phyloP scores from a whole-genome alignment of 2,113 vertebrate genomes.

The Mesocricetus auratus region DNA sequence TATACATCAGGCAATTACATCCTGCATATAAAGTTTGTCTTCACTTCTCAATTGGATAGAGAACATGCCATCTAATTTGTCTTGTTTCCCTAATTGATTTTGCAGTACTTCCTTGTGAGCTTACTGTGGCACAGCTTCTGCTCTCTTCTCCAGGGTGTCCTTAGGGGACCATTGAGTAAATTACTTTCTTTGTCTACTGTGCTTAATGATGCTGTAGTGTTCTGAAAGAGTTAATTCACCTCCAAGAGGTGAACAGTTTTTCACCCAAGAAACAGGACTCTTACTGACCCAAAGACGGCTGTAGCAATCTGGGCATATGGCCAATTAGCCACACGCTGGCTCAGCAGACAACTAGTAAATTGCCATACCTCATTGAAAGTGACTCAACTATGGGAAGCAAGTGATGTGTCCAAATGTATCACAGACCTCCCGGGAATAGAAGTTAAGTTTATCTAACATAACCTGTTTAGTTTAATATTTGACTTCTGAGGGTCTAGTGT shows the following conservation, averaged over 20 bases:
- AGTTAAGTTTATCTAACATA: constrained; percentile 23
- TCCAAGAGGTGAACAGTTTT: constrained; percentile 75
- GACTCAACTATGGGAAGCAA: constrained; percentile 58
- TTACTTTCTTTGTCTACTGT: constrained; percentile 51
- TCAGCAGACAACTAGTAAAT: constrained; percentile 58
- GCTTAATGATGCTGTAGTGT: constrained; percentile 54
- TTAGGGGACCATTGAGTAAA: constrained; percentile 61
- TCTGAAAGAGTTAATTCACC: constrained; percentile 80
- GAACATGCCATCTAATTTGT: constrained; percentile 70
- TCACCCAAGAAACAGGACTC: constrained; percentile 66
- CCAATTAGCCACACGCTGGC: constrained; percentile 74
- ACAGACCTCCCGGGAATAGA: neutral
- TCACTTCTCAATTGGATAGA: constrained; percentile 67
- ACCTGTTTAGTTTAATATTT: constrained; percentile 37
- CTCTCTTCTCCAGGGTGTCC: constrained; percentile 57
- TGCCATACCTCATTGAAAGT: constrained; percentile 67
- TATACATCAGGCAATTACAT: constrained; percentile 68
- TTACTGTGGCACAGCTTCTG: constrained; percentile 64
- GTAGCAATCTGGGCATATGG: constrained; percentile 51
- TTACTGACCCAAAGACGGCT: constrained; percentile 68
- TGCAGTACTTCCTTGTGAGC: constrained; percentile 60
- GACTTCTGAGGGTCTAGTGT: neutral
- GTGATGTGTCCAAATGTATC: constrained; percentile 34
- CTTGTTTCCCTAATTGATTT: constrained; percentile 76
- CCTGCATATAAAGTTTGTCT: constrained; percentile 61